These are phyloP conservation scores for Apodemus speciosus DNA, from an alignment of 2,113 vertebrate genomes.

Conservation along the genomic window DNA sequence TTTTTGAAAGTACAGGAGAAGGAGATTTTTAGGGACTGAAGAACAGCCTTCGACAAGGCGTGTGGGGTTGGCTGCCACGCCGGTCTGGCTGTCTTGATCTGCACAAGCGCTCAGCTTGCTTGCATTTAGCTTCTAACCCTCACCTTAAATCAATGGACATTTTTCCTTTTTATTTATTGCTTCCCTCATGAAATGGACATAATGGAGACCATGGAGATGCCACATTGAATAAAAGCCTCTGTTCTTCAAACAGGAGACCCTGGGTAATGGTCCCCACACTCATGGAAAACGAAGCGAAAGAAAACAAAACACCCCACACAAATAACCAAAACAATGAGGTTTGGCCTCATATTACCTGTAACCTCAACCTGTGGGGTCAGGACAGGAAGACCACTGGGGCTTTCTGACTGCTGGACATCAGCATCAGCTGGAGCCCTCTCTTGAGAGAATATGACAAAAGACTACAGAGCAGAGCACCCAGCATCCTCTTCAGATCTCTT, in stretches of 20 bases:
- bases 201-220: neutral
- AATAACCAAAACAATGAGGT: too few relatives aligned
- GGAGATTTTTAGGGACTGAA: neutral
- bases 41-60: neutral
- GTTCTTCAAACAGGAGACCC: neutral
- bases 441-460: neutral
- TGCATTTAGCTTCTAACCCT: neutral
- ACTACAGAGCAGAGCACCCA: neutral
- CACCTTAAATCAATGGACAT: neutral
- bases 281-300: too few relatives aligned
- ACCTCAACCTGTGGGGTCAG: neutral
- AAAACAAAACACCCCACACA: too few relatives aligned
- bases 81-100: neutral
- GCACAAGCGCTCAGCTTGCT: neutral
- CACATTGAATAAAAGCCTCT: neutral
- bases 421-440: too few relatives aligned
- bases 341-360: neutral
- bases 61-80: neutral
- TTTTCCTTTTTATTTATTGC: slow-evolving; percentile 17
- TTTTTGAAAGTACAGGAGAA: neutral
- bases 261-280: neutral
- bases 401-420: neutral
- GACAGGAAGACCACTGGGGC: too few relatives aligned
- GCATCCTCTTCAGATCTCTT: neutral
- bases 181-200: neutral